These are phyloP conservation scores for Potamarius usumacintae DNA, from an alignment of 2,113 vertebrate species.

Conservation along the genomic window DNA sequence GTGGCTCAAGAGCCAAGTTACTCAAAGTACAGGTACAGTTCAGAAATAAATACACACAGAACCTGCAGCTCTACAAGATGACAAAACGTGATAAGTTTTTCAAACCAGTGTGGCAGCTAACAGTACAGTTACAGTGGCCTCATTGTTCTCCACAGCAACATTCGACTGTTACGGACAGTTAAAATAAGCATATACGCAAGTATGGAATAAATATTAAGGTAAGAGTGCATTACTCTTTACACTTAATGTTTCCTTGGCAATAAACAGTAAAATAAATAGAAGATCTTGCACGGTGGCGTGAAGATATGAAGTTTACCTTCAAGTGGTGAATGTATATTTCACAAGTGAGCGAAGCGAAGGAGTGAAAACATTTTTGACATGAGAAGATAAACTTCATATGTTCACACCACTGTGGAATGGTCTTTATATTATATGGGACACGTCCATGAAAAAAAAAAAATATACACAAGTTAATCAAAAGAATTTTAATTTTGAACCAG, in stretches of 20 bases:
- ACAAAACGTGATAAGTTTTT: neutral
- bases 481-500: no score
- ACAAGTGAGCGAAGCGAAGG: no score
- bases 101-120: neutral
- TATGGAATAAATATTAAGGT: neutral
- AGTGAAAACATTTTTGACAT: no score
- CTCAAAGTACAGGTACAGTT: neutral
- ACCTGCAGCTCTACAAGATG: neutral
- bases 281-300: no score
- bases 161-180: neutral
- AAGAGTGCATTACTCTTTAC: neutral
- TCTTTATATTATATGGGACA: no score
- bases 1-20: neutral
- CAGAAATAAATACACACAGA: neutral
- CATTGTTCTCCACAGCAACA: neutral
- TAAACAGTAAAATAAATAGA: neutral
- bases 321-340: no score
- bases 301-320: no score
- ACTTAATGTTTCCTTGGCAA: no score
- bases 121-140: neutral
- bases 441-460: no score
- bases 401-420: no score
- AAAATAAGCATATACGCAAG: neutral
- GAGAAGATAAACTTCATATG: no score
- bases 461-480: no score